Evolutionary conservation across 2,113 vertebrate genomes (phyloP), one percentile per base, ranked within the genome.

Genomic region (Psammodynastes pulverulentus): DNA sequence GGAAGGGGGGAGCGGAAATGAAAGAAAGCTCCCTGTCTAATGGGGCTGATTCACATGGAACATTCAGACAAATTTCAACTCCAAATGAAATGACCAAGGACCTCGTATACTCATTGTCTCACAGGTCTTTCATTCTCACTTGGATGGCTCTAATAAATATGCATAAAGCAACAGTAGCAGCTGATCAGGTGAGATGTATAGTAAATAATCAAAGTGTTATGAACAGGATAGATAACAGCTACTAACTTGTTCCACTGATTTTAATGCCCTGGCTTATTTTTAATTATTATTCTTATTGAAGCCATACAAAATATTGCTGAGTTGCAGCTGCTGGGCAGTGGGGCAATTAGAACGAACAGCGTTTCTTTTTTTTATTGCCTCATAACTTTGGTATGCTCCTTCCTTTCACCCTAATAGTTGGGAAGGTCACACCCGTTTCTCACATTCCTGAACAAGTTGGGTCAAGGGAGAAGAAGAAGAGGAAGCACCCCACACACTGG

Each of bases 371-470:
- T 89, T 93, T 45, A 93, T 92, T 88, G 56, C 53, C 94, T 98
- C 97, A 97, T 95, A 94, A 94, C 88, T 96, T 96, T 96, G 97
- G 97, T 96, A 97, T 97, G 97, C 88, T 91, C 94, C 95, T 97
- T 98, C 97, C 97, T 97, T 96, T 97, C 96, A 94, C 97, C 95
- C 95, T 97, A 95, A 86, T 49, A 90, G 92, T 67, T 95, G 97
- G 97, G 96, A 97, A 97, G 97, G 95, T 96, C 97, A 97, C 97
- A 96, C 97, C 97, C 97, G 96, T 95, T 90, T 95, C 95, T 95
- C 9, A 0, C 97, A 97, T 97, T 97, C 96, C 97, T 26, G 87
- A 45, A 96, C 96, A 97, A 97, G 97, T 97, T 90, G 91, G 96
- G 95, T 97, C 97, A 98, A 97, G 95, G 97, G 95, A 96, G 96